Conservation (phyloP, 2,888 invertebrate genomes). For the Synanthedon myopaeformis region DNA sequence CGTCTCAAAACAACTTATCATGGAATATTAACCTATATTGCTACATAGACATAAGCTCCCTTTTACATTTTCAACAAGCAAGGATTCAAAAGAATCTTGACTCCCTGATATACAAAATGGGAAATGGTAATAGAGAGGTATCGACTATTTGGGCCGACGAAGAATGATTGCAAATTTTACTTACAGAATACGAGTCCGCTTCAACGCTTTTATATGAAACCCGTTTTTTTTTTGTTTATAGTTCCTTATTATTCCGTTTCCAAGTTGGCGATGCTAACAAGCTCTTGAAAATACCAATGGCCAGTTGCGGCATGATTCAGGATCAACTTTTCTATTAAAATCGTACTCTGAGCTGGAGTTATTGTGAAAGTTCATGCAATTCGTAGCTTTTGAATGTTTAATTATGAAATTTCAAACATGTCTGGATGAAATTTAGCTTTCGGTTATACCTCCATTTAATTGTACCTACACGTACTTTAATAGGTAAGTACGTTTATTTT, state of each 20-base stretch:
- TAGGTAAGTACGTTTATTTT: too few relatives aligned
- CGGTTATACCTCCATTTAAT: too few relatives aligned
- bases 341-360: slow-evolving; percentile 34
- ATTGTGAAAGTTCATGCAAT: slow-evolving; percentile 35
- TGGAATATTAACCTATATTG: not conserved
- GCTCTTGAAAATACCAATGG: slow-evolving; percentile 40
- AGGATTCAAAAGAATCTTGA: slow-evolving; percentile 3
- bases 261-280: slow-evolving; percentile 35
- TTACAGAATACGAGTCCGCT: slow-evolving; percentile 36
- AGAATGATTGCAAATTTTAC: slow-evolving; percentile 51
- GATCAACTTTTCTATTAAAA: slow-evolving; percentile 41
- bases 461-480: too few relatives aligned
- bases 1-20: not conserved
- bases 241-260: slow-evolving; percentile 25
- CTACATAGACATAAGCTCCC: not conserved
- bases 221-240: slow-evolving; percentile 43
- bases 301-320: slow-evolving; percentile 21
- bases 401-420: too few relatives aligned
- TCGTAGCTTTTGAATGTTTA: too few relatives aligned
- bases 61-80: not conserved
- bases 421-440: too few relatives aligned
- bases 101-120: slow-evolving; percentile 12
- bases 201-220: slow-evolving; percentile 34
- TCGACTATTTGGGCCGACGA: slow-evolving; percentile 24
- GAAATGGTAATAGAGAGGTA: slow-evolving; percentile 36